Evolutionary conservation across 2,797 vertebrate species (phyloP).

Genomic region (Molossus alvarezi): DNA sequence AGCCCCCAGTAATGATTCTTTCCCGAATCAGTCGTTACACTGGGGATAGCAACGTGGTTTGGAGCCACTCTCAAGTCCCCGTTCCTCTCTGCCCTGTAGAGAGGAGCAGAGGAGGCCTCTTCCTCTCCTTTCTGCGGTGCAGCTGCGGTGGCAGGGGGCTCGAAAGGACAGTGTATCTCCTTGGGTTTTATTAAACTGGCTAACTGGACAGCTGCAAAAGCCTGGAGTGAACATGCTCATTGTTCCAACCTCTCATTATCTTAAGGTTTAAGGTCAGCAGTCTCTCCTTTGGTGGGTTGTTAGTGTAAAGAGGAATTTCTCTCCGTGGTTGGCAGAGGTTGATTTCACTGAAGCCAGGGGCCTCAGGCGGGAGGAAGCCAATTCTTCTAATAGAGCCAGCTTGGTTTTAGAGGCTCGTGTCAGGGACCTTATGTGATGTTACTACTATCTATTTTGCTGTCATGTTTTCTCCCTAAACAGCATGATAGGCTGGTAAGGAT

Average conservation of each 20-base stretch:
- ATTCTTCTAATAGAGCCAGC: not conserved
- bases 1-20: not conserved
- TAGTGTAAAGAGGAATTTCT: slow-evolving; percentile 17
- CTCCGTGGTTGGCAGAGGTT: not conserved
- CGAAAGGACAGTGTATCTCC: not conserved
- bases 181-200: slow-evolving; percentile 10
- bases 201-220: not conserved
- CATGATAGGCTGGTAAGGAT: not conserved
- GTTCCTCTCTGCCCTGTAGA: not conserved
- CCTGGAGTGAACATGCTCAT: not conserved
- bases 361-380: not conserved
- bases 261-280: not conserved
- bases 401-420: not conserved
- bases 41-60: not conserved
- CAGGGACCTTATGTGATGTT: not conserved
- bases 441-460: not conserved
- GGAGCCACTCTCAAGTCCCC: not conserved
- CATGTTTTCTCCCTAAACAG: too few relatives aligned
- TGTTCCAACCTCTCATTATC: not conserved
- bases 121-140: not conserved
- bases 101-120: not conserved
- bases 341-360: not conserved
- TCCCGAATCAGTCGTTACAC: not conserved
- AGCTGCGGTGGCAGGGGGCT: not conserved
- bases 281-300: not conserved